Conservation (phyloP, 2,888 invertebrate genomes). For the Hypsopygia costalis region DNA sequence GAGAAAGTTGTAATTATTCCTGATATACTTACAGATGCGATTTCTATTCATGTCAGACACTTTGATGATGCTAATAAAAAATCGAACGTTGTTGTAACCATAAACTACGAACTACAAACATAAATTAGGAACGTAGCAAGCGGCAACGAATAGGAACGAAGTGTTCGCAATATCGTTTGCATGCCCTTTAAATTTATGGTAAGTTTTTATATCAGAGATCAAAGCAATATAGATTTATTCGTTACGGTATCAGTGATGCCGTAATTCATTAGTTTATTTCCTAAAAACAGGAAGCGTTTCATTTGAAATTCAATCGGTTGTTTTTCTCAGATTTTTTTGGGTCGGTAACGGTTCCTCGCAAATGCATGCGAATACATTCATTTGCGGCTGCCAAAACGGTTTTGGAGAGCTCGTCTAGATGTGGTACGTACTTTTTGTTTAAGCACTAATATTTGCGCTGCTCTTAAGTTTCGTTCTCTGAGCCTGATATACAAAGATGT, state of each 20-base stretch:
- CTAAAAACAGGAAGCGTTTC: conserved; percentile 21
- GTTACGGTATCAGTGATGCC: neutral
- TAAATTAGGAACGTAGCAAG: too few relatives aligned
- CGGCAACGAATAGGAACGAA: too few relatives aligned
- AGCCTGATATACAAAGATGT: neutral
- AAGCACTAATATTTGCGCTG: neutral
- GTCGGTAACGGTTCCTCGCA: conserved; percentile 28
- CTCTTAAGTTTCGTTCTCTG: neutral
- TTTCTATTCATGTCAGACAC: too few relatives aligned
- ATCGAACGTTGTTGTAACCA: too few relatives aligned
- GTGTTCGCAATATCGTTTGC: too few relatives aligned
- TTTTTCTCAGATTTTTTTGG: conserved; percentile 25
- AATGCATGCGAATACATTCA: conserved; percentile 17
- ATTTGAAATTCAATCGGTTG: conserved; percentile 32
- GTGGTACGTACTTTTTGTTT: neutral
- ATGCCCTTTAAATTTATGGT: too few relatives aligned
- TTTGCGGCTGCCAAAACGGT: conserved; percentile 2
- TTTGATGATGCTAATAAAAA: too few relatives aligned
- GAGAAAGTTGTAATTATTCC: too few relatives aligned
- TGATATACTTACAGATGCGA: too few relatives aligned
- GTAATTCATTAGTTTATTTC: conserved; percentile 15
- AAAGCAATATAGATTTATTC: neutral
- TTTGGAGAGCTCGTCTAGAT: conserved; percentile 5
- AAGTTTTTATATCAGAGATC: too few relatives aligned
- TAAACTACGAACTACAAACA: too few relatives aligned